Evolutionary conservation across 2,888 invertebrate species (phyloP).

Genomic region (Drosophila recens): DNA sequence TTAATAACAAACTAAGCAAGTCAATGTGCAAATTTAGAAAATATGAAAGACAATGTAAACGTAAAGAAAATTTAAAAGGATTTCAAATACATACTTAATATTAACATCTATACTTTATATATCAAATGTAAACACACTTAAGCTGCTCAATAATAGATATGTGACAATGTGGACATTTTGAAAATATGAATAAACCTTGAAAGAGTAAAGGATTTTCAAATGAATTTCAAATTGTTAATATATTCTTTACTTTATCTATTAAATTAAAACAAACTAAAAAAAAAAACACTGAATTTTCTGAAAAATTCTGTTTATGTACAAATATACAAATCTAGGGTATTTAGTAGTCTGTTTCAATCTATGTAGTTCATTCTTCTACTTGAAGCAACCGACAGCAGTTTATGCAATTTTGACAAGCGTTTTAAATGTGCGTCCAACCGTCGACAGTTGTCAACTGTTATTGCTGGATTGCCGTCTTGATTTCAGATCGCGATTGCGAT

Average conservation of each 20-base stretch:
- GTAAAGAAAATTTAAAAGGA: too few relatives aligned
- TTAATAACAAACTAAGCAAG: background rate
- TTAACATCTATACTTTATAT: too few relatives aligned
- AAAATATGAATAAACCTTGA: too few relatives aligned
- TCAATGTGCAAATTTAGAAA: background rate
- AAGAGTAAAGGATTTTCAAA: background rate
- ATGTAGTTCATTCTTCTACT: background rate
- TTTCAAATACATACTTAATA: too few relatives aligned
- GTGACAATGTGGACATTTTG: too few relatives aligned
- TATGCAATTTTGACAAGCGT: slow-evolving; percentile 76
- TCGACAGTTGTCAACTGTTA: slow-evolving; percentile 77
- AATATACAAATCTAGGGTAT: background rate
- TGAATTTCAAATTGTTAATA: too few relatives aligned
- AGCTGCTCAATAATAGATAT: too few relatives aligned
- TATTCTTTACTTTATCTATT: too few relatives aligned
- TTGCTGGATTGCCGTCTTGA: slow-evolving; percentile 63
- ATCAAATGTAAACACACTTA: too few relatives aligned
- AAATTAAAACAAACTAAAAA: background rate
- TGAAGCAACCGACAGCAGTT: slow-evolving; percentile 60
- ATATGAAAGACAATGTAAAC: too few relatives aligned
- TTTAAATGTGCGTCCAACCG: slow-evolving; percentile 71
- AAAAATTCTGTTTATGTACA: background rate
- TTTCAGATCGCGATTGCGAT: slow-evolving; percentile 59
- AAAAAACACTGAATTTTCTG: too few relatives aligned
- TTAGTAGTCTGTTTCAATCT: background rate